Percentiles rank a stretch among this genome's conserved stretches.
phyloP scores from a whole-genome alignment of 2,797 vertebrate genomes.

The Gymnoscopelus microlampas region DNA sequence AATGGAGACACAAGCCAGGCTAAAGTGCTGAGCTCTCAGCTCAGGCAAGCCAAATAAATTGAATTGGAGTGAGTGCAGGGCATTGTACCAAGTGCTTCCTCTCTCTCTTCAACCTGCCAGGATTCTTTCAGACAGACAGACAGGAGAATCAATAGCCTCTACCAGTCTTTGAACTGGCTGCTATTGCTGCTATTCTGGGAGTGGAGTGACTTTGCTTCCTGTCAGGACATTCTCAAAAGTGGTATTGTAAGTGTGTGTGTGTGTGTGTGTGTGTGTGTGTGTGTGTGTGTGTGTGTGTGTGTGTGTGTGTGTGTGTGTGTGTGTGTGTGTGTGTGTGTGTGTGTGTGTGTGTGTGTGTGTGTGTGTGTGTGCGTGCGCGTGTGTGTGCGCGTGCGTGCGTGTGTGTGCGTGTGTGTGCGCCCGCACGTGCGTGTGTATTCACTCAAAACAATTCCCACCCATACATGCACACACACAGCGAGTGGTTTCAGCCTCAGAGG shows the following conservation, averaged over 20 bases:
- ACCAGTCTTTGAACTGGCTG: conserved; percentile 33
- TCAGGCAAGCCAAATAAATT: conserved; percentile 59
- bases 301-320: too few relatives aligned
- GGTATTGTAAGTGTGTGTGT: neutral
- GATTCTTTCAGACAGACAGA: conserved; percentile 49
- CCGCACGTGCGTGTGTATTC: too few relatives aligned
- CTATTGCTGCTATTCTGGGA: conserved; percentile 55
- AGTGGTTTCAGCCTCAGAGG: neutral
- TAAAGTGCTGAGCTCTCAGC: conserved; percentile 53
- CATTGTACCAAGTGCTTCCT: conserved; percentile 50
- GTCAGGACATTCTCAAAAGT: neutral
- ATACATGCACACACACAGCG: neutral
- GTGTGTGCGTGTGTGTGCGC: too few relatives aligned
- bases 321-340: too few relatives aligned
- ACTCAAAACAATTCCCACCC: neutral
- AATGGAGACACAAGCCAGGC: conserved; percentile 23
- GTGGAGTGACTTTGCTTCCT: conserved; percentile 20
- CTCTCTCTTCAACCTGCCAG: conserved; percentile 27
- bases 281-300: neutral
- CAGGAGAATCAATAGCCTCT: conserved; percentile 60
- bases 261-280: neutral
- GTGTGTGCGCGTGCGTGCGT: too few relatives aligned
- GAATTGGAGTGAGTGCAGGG: conserved; percentile 49
- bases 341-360: too few relatives aligned
- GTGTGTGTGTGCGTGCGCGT: too few relatives aligned